These are phyloP conservation scores for Lepus oiostolus DNA, from an alignment of 2,797 vertebrate genomes.

Conservation along the genomic window DNA sequence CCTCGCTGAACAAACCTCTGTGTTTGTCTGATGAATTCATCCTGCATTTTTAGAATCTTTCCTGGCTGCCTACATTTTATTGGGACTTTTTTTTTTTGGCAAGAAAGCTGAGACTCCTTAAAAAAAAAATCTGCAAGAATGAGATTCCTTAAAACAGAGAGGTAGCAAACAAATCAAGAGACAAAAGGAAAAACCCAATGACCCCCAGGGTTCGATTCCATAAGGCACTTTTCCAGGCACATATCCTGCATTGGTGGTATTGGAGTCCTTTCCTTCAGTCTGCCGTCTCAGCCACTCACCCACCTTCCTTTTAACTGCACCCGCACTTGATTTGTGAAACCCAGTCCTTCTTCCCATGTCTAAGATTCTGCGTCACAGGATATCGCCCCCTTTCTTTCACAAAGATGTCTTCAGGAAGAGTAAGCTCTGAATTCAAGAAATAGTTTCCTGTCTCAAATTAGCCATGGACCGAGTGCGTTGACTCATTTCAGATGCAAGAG, in stretches of 20 bases:
- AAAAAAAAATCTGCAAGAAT: background rate
- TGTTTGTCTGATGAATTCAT: constrained; percentile 56
- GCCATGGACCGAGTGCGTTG: background rate
- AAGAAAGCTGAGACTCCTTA: constrained; percentile 9
- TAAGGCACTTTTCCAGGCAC: background rate
- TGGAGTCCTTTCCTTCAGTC: background rate
- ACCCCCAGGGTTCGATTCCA: background rate
- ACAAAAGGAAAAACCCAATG: background rate
- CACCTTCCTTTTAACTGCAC: background rate
- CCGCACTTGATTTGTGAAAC: constrained; percentile 62
- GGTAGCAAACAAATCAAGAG: constrained; percentile 21
- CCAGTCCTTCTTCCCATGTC: background rate
- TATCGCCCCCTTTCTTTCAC: constrained; percentile 35
- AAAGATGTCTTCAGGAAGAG: constrained; percentile 54
- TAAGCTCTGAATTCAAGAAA: constrained; percentile 67
- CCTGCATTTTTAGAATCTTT: constrained; percentile 69
- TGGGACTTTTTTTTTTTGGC: constrained; percentile 9
- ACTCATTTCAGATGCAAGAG: constrained; percentile 73
- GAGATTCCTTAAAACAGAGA: constrained; percentile 42
- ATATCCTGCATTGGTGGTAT: background rate
- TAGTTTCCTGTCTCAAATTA: constrained; percentile 71
- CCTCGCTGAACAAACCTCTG: background rate
- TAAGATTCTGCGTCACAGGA: constrained; percentile 17
- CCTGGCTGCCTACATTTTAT: constrained; percentile 53
- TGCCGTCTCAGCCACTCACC: background rate